Evolutionary conservation across 2,888 invertebrate species (phyloP).

Genomic region (Nomada goodeniana): DNA sequence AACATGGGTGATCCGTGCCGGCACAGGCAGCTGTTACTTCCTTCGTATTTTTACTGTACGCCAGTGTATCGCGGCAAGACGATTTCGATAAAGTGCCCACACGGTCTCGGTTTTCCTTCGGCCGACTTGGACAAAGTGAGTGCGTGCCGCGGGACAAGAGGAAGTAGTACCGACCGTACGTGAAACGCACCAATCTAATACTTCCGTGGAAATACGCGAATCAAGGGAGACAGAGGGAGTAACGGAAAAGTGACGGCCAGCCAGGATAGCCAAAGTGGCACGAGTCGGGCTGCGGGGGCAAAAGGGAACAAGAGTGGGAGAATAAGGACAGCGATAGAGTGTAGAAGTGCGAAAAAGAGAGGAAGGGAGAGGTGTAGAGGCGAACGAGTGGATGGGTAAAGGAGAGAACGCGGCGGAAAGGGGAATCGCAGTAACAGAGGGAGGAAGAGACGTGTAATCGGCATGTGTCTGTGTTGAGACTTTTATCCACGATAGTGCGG

Average conservation of each 20-base stretch:
- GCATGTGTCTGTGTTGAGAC: conserved; percentile 72
- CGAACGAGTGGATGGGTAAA: conserved; percentile 23
- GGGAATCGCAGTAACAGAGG: conserved; percentile 22
- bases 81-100: conserved; percentile 27
- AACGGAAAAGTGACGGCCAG: conserved; percentile 38
- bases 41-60: conserved; percentile 77
- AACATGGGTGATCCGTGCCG: conserved; percentile 81
- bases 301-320: conserved; percentile 12
- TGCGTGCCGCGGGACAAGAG: not conserved
- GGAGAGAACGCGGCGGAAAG: conserved; percentile 28
- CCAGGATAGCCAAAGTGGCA: conserved; percentile 21
- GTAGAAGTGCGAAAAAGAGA: conserved; percentile 19
- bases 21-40: conserved; percentile 81
- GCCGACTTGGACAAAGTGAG: conserved; percentile 5
- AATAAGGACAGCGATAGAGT: not conserved
- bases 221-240: conserved; percentile 60
- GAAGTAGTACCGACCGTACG: conserved; percentile 42
- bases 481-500: conserved; percentile 64
- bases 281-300: conserved; percentile 24
- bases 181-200: conserved; percentile 48
- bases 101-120: conserved; percentile 33
- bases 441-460: conserved; percentile 59
- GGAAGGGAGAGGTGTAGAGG: conserved; percentile 17
- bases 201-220: conserved; percentile 54
- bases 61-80: conserved; percentile 61